Percentiles rank a stretch among this genome's conserved stretches.
These are phyloP conservation scores for Menidia menidia DNA, from an alignment of 2,797 vertebrate genomes.

Conservation along the genomic window DNA sequence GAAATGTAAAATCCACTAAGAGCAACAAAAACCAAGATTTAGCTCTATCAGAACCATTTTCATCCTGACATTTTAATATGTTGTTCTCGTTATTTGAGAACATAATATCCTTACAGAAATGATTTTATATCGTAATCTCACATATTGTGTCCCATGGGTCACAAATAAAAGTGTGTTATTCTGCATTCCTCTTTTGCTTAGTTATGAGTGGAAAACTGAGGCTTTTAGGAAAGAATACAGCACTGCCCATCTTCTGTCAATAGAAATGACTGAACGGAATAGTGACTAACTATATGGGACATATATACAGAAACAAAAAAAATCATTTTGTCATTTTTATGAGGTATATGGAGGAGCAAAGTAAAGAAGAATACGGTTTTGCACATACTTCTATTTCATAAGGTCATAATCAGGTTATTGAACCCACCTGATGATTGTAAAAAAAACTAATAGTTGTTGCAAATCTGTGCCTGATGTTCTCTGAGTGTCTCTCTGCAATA, in stretches of 20 bases:
- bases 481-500: neutral
- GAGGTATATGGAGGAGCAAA: neutral
- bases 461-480: neutral
- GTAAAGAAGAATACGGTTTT: neutral
- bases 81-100: too few species aligned
- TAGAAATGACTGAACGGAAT: neutral
- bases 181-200: neutral
- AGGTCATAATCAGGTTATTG: neutral
- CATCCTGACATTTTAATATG: neutral
- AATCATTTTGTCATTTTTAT: neutral
- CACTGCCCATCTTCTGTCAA: neutral
- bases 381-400: neutral
- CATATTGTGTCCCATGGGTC: too few species aligned
- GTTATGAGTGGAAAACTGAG: neutral
- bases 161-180: too few species aligned
- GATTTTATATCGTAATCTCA: too few species aligned
- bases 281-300: neutral
- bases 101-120: neutral
- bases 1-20: neutral
- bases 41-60: neutral
- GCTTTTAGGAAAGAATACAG: slow-evolving; percentile 1
- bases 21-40: neutral
- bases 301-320: neutral
- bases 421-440: neutral
- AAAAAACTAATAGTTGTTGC: neutral